These are phyloP conservation scores for Stictonetta naevosa DNA, from an alignment of 2,113 vertebrate genomes.

Conservation along the genomic window DNA sequence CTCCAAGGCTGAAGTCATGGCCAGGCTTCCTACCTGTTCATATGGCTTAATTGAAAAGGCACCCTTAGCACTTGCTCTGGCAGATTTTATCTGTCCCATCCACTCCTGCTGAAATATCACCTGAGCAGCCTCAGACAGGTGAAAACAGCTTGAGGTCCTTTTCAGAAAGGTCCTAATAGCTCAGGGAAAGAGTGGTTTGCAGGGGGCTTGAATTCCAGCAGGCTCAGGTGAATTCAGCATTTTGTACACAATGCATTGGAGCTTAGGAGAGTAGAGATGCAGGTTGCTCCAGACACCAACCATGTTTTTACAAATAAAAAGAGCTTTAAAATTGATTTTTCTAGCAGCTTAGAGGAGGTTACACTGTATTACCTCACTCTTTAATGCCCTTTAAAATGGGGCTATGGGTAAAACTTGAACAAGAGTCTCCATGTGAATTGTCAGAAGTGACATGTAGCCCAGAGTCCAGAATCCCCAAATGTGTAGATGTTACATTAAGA, in stretches of 20 bases:
- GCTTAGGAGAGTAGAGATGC: not conserved
- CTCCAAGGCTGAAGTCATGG: not conserved
- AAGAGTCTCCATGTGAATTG: not conserved
- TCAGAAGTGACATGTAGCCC: accelerated
- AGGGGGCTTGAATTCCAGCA: not conserved
- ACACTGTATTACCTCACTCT: not conserved
- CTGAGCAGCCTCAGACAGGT: not conserved
- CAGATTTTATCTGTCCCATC: not conserved
- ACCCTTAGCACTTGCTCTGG: not conserved
- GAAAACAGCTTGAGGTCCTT: not conserved
- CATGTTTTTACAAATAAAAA: not conserved
- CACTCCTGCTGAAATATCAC: not conserved
- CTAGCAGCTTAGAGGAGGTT: not conserved
- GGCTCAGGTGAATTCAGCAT: not conserved
- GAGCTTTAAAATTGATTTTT: not conserved
- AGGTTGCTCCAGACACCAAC: not conserved
- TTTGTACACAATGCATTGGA: not conserved
- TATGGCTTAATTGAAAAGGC: not conserved
- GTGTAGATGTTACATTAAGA: not conserved
- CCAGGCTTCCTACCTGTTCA: not conserved
- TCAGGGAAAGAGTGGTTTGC: not conserved
- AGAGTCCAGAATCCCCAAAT: not conserved
- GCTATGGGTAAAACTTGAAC: not conserved
- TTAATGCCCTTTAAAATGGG: not conserved
- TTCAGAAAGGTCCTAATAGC: not conserved